These are phyloP conservation scores for Rafetus swinhoei DNA, from an alignment of 2,113 vertebrate species.

Conservation along the genomic window DNA sequence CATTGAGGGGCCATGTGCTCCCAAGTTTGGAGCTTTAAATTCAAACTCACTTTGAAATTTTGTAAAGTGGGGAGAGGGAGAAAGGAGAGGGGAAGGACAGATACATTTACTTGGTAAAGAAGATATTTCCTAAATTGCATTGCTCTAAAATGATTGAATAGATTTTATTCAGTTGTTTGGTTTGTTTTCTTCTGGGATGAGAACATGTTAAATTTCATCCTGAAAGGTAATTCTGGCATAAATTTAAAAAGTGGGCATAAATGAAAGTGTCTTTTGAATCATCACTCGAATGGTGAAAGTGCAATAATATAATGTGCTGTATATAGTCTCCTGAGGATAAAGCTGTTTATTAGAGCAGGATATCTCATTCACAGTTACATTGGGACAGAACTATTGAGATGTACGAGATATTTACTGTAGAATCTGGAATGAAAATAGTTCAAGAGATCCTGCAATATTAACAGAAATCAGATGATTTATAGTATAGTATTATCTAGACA, in stretches of 20 bases:
- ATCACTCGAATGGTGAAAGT: not conserved
- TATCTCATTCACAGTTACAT: not conserved
- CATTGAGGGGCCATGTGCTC: conserved; percentile 40
- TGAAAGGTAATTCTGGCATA: not conserved
- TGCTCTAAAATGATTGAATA: conserved; percentile 5
- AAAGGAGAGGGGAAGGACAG: not conserved
- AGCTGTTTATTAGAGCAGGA: not conserved
- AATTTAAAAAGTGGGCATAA: not conserved
- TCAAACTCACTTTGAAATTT: not conserved
- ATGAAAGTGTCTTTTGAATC: not conserved
- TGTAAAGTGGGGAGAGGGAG: not conserved
- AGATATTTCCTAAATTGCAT: not conserved
- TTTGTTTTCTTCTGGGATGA: conserved; percentile 15
- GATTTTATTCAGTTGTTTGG: conserved; percentile 1
- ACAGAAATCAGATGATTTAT: accelerated
- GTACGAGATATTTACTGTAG: not conserved
- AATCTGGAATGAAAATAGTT: not conserved
- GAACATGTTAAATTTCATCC: not conserved
- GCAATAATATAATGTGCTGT: not conserved
- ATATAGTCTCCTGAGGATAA: not conserved
- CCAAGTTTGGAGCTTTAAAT: conserved; percentile 53
- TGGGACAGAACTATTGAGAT: not conserved
- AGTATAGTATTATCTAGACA: not conserved
- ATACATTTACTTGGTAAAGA: not conserved
- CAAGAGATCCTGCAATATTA: not conserved